phyloP scores from a whole-genome alignment of 1,140 invertebrate genomes.

The Drosophila mauritiana region DNA sequence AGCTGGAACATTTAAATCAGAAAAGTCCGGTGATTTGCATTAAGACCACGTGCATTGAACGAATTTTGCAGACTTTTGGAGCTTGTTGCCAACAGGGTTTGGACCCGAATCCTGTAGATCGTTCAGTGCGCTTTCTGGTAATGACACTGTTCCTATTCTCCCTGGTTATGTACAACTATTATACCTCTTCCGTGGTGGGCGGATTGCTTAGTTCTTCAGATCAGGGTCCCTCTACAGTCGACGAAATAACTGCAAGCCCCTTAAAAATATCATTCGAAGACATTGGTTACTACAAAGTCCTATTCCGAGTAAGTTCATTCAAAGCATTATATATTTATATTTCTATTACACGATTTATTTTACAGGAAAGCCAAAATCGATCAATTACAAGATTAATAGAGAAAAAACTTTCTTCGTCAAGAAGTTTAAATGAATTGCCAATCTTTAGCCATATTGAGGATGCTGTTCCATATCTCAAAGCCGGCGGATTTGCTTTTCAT shows the following conservation, averaged over 20 bases:
- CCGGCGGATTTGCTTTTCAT: slow-evolving; percentile 76
- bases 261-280: slow-evolving; percentile 79
- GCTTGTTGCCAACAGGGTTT: slow-evolving; percentile 76
- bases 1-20: no score
- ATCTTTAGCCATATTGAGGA: slow-evolving; percentile 72
- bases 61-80: slow-evolving; percentile 58
- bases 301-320: slow-evolving; percentile 66
- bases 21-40: neutral
- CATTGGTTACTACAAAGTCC: slow-evolving; percentile 80
- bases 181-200: slow-evolving; percentile 81
- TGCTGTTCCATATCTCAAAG: slow-evolving; percentile 71
- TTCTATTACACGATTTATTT: neutral
- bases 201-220: slow-evolving; percentile 71
- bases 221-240: slow-evolving; percentile 64
- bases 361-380: slow-evolving; percentile 58
- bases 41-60: slow-evolving; percentile 43
- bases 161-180: slow-evolving; percentile 79
- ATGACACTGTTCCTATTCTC: slow-evolving; percentile 74
- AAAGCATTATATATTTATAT: neutral
- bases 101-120: slow-evolving; percentile 59
- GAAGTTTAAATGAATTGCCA: slow-evolving; percentile 51
- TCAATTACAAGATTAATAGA: slow-evolving; percentile 51
- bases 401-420: slow-evolving; percentile 51
- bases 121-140: slow-evolving; percentile 64
- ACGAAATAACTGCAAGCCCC: slow-evolving; percentile 66